These are phyloP conservation scores for Reticulitermes lucifugus DNA, from an alignment of 2,888 invertebrate species.

Conservation along the genomic window DNA sequence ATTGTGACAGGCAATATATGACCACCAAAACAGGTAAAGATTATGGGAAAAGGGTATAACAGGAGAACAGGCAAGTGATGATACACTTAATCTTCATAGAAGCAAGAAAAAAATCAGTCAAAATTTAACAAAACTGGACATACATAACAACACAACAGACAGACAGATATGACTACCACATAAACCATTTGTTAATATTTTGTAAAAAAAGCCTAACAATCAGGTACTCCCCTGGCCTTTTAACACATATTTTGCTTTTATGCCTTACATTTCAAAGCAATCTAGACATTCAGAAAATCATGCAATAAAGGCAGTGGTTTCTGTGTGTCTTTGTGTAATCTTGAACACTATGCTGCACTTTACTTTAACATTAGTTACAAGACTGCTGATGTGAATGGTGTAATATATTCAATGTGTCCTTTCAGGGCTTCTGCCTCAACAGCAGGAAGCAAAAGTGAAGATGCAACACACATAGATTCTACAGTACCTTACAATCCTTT, in stretches of 20 bases:
- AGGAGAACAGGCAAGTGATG: no score
- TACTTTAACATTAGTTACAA: not conserved
- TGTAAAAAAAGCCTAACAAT: no score
- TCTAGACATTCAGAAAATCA: not conserved
- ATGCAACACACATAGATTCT: not conserved
- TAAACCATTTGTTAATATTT: no score
- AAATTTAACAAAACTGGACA: no score
- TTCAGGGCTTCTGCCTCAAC: not conserved
- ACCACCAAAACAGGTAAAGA: no score
- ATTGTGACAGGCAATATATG: not conserved
- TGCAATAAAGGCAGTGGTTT: not conserved
- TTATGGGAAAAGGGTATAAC: no score
- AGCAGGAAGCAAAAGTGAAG: not conserved
- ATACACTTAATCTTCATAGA: no score
- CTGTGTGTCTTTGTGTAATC: not conserved
- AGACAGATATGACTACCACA: no score
- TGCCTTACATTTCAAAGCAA: not conserved
- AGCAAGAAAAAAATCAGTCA: no score
- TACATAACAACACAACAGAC: no score
- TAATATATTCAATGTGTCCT: not conserved
- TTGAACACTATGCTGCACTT: not conserved
- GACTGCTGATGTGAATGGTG: not conserved
- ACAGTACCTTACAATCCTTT: not conserved
- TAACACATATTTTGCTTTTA: not conserved
- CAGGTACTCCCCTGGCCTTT: not conserved